Evolutionary conservation across 2,888 invertebrate species (phyloP).

Genomic region (Nemoura dubitans): DNA sequence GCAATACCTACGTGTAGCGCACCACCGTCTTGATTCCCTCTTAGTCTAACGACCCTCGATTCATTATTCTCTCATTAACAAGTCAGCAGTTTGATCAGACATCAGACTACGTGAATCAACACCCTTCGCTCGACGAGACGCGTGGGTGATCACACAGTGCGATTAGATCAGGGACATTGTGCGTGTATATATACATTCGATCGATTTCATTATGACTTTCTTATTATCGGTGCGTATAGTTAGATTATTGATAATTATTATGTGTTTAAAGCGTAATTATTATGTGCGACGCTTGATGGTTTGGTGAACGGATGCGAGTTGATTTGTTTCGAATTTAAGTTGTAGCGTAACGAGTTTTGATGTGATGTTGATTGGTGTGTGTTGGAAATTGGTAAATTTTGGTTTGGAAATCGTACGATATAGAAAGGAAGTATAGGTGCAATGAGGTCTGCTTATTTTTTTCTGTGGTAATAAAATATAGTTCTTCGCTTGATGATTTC

Average conservation of each 20-base stretch:
- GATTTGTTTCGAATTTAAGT: neutral
- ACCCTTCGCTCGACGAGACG: neutral
- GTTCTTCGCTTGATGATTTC: too few species aligned
- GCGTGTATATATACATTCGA: neutral
- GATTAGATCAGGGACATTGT: neutral
- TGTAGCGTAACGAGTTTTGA: neutral
- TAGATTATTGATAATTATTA: neutral
- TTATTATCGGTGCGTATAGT: neutral
- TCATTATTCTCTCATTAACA: conserved; percentile 7
- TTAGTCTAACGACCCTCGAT: neutral
- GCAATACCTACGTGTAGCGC: neutral
- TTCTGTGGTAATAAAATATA: too few species aligned
- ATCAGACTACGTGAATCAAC: neutral
- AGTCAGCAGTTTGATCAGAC: neutral
- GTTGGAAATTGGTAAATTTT: neutral
- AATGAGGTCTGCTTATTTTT: too few species aligned
- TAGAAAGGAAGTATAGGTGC: too few species aligned
- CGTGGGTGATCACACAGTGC: neutral
- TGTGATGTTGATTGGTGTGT: too few species aligned
- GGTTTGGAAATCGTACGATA: neutral
- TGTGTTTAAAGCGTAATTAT: conserved; percentile 9
- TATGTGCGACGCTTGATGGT: neutral
- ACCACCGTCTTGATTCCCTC: neutral
- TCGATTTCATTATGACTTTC: neutral
- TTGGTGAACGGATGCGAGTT: neutral